Percentiles rank a stretch among this genome's conserved stretches.
Conservation (phyloP, 2,888 invertebrate genomes). For the Scotopteryx bipunctaria region DNA sequence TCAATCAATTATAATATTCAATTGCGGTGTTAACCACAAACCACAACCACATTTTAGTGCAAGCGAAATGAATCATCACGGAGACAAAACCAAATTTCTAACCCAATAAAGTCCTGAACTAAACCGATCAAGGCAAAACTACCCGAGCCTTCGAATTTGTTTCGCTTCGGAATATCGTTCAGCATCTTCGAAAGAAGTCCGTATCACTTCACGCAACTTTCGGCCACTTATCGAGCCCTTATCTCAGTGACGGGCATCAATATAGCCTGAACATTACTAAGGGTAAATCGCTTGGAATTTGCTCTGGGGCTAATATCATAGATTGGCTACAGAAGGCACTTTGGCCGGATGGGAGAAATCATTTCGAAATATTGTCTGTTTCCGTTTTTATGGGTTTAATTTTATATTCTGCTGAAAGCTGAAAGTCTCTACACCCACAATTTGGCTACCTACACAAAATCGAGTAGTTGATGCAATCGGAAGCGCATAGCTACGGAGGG, state of each 20-base stretch:
- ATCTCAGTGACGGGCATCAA: slow-evolving; percentile 37
- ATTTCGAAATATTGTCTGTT: slow-evolving; percentile 11
- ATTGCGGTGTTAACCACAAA: too few species aligned
- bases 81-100: neutral
- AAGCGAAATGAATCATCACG: too few species aligned
- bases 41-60: too few species aligned
- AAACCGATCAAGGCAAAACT: slow-evolving; percentile 29
- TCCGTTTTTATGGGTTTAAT: neutral
- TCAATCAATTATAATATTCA: too few species aligned
- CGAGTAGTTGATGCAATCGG: too few species aligned
- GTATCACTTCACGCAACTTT: slow-evolving; percentile 43
- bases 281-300: slow-evolving; percentile 29
- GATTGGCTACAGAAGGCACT: slow-evolving; percentile 21
- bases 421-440: too few species aligned
- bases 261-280: slow-evolving; percentile 29
- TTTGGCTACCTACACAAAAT: too few species aligned
- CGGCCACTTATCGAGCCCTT: slow-evolving; percentile 40
- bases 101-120: slow-evolving; percentile 13
- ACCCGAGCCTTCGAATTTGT: slow-evolving; percentile 36
- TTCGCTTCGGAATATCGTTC: slow-evolving; percentile 33
- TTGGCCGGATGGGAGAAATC: slow-evolving; percentile 14
- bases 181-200: slow-evolving; percentile 45
- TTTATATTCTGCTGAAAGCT: too few species aligned
- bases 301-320: slow-evolving; percentile 19
- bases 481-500: too few species aligned